These are phyloP conservation scores for Drosophila erecta DNA, from an alignment of 1,140 invertebrate species.

Conservation along the genomic window DNA sequence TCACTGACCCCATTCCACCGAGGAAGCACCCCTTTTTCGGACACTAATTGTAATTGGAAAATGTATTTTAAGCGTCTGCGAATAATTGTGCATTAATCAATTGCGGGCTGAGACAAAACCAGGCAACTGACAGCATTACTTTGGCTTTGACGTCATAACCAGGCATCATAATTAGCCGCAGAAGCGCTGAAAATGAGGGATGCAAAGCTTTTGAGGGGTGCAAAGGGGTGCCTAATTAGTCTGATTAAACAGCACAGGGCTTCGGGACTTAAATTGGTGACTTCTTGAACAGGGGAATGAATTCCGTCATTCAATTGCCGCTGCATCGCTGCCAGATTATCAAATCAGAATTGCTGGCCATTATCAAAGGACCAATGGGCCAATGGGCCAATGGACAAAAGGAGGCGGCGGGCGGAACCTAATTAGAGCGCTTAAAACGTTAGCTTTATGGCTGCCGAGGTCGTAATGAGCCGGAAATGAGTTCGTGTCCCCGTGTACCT, in stretches of 20 bases:
- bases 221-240: constrained; percentile 18
- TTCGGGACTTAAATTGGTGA: neutral
- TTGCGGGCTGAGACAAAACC: constrained; percentile 29
- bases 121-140: constrained; percentile 22
- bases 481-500: neutral
- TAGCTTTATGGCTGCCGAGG: constrained; percentile 48
- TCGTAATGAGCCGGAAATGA: constrained; percentile 24
- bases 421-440: constrained; percentile 69
- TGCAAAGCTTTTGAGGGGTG: neutral
- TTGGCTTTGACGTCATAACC: constrained; percentile 39
- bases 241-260: constrained; percentile 10
- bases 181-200: neutral
- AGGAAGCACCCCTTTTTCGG: no score
- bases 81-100: constrained; percentile 79
- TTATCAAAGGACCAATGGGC: constrained; percentile 13
- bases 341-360: constrained; percentile 23
- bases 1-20: constrained; percentile 2
- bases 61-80: constrained; percentile 68
- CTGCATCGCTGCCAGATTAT: constrained; percentile 11
- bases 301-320: neutral
- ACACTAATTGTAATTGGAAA: constrained; percentile 63
- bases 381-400: neutral
- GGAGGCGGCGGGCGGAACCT: constrained; percentile 21
- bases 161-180: constrained; percentile 32
- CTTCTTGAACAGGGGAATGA: neutral